Evolutionary conservation across 2,888 invertebrate genomes (phyloP).

Genomic region (Amiota mariae): DNA sequence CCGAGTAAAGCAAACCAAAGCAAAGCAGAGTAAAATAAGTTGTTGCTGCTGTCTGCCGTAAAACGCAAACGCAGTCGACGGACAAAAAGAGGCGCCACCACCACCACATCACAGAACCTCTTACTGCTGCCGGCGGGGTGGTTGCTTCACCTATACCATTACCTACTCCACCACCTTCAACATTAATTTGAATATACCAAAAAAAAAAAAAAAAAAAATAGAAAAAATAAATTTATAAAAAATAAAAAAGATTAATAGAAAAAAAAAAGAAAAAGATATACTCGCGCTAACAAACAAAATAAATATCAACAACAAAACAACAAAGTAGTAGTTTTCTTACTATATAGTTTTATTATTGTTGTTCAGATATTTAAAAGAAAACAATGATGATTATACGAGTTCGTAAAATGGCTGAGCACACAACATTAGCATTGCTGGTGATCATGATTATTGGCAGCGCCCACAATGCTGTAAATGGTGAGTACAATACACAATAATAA

Average conservation of each 20-base stretch:
- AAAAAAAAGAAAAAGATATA: background rate
- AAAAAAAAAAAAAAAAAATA: conserved; percentile 43
- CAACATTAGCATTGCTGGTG: background rate
- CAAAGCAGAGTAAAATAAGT: conserved; percentile 57
- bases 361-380: too few relatives aligned
- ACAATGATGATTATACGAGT: too few relatives aligned
- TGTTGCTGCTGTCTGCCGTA: conserved; percentile 42
- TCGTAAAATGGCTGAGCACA: too few relatives aligned
- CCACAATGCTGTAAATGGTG: background rate
- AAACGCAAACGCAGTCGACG: conserved; percentile 33
- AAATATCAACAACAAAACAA: conserved; percentile 56
- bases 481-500: background rate
- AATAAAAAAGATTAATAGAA: conserved; percentile 39
- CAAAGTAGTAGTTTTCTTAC: background rate
- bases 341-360: too few relatives aligned
- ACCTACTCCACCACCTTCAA: background rate
- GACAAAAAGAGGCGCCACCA: conserved; percentile 15
- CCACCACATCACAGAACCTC: background rate
- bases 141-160: background rate
- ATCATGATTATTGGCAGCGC: background rate
- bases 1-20: conserved; percentile 25
- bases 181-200: background rate
- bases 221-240: conserved; percentile 34
- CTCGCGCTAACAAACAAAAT: too few relatives aligned
- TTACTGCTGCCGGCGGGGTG: background rate